A percentile compares a stretch with the other conserved stretches of the same genome.
phyloP scores from a whole-genome alignment of 2,797 vertebrate species.

The Cossypha caffra region DNA sequence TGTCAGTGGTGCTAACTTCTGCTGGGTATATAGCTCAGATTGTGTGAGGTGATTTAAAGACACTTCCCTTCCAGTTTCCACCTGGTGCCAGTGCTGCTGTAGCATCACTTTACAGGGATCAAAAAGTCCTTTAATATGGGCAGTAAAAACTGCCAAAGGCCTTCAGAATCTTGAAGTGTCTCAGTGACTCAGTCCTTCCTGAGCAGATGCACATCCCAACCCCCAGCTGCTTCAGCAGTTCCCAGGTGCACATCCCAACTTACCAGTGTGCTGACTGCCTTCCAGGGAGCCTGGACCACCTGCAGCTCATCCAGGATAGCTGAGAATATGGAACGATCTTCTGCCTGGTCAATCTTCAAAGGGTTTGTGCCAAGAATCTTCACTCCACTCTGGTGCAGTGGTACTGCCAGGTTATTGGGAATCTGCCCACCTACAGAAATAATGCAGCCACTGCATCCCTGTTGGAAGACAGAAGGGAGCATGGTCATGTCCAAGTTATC shows the following conservation, averaged over 20 bases:
- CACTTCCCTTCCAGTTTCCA: not conserved
- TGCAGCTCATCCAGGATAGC: slow-evolving; percentile 87
- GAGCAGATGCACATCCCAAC: not conserved
- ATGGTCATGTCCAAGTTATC: not conserved
- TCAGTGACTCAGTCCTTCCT: not conserved
- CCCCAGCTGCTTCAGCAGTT: not conserved
- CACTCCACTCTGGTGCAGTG: slow-evolving; percentile 85
- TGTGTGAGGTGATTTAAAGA: not conserved
- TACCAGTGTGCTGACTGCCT: slow-evolving; percentile 89
- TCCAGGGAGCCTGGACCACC: slow-evolving; percentile 93
- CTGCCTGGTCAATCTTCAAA: slow-evolving; percentile 88
- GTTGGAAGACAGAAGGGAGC: not conserved
- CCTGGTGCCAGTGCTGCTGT: not conserved
- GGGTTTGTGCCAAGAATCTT: slow-evolving; percentile 91
- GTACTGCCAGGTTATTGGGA: slow-evolving; percentile 93
- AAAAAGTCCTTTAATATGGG: not conserved
- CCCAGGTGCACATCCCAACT: not conserved
- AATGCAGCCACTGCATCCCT: slow-evolving; percentile 90
- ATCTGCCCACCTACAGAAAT: slow-evolving; percentile 96
- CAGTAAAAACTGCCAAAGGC: not conserved
- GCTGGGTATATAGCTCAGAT: not conserved
- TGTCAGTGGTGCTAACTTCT: not conserved
- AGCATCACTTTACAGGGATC: not conserved
- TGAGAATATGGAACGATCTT: slow-evolving; percentile 92
- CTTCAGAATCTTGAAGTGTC: not conserved